Base-by-base conservation (phyloP, 2,113 vertebrate genomes). In the Triplophysa siluroides region DNA sequence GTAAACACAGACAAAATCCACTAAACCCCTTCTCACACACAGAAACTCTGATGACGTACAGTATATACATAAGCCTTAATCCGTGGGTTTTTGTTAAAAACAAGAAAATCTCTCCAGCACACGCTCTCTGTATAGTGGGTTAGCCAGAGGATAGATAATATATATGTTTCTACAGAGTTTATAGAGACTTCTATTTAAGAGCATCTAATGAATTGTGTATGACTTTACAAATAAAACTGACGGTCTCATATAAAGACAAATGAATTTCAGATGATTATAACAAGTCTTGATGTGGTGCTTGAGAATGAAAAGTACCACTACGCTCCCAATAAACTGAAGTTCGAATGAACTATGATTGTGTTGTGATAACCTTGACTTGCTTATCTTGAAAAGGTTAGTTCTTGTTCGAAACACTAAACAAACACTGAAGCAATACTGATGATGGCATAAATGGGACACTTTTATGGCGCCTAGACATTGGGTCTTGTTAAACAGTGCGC, bases 111-210 rank as follows among this genome's bases (percentile, higher is more conserved):
- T 73, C 63, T 43, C 45, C 61, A 62, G 45, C 47, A 78, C 62
- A 43, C 1, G 26, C 62, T 79, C 70, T 79, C 76, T 78, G 64
- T 79, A 60, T 68, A 76, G 23, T 64, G 18, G 41, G 78, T 50
- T 52, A 61, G 64, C 64, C 19, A 41, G 65, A 43, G 43, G 41
- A 29, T 65, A 50, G 63, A 73, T 66, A 14, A 66, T 24, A 45
- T 45, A 19, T 47, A 79, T 50, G 29, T 80, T 72, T 77, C 43
- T 83, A 83, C 67, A 70, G 45, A 71, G 60, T 83, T 67, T n/a
- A 71, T 16, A 76, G 54, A 4, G 64, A 70, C 14, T 58, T 73
- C 61, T 56, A 79, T 73, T 43, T 78, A 71, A 66, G 73, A 72
- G 33, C 56, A 61, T 56, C 54, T 63, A 41, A 64, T 43, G 16